phyloP scores from a whole-genome alignment of 2,888 invertebrate species.

The Eucriotettix oculatus region DNA sequence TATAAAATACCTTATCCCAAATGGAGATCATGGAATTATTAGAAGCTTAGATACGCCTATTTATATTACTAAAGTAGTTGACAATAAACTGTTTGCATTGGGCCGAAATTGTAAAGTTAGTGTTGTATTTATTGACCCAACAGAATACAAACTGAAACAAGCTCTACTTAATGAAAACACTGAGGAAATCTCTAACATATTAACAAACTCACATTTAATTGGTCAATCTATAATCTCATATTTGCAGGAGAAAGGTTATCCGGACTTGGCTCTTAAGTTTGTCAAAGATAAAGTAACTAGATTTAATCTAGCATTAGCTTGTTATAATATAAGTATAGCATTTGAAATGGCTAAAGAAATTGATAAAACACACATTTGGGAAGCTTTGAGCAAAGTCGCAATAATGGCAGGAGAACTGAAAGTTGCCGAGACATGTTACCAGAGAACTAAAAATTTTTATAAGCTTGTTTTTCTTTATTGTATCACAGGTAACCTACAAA shows the following conservation, averaged over 20 bases:
- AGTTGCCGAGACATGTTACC: constrained; percentile 97
- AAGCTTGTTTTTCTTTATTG: constrained; percentile 94
- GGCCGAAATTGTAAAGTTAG: constrained; percentile 84
- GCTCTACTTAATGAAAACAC: constrained; percentile 90
- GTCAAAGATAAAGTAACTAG: constrained; percentile 97
- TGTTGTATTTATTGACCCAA: constrained; percentile 86
- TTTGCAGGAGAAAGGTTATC: constrained; percentile 96
- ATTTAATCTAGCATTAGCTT: constrained; percentile 87
- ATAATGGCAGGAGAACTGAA: constrained; percentile 71
- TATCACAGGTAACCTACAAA: constrained; percentile 94
- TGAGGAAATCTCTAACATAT: constrained; percentile 82
- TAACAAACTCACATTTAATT: constrained; percentile 85
- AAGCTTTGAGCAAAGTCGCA: constrained; percentile 83
- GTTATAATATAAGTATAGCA: constrained; percentile 95
- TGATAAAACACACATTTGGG: constrained; percentile 92
- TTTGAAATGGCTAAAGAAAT: constrained; percentile 87
- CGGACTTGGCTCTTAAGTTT: constrained; percentile 96
- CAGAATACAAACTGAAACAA: constrained; percentile 94
- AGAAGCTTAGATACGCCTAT: constrained; percentile 93
- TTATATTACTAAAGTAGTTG: constrained; percentile 84
- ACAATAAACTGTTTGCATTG: constrained; percentile 79
- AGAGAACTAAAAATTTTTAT: constrained; percentile 97
- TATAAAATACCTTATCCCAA: constrained; percentile 91
- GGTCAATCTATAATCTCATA: constrained; percentile 99
- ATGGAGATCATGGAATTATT: constrained; percentile 96